phyloP scores from a whole-genome alignment of 2,113 vertebrate species.

The Leptodactylus fuscus region DNA sequence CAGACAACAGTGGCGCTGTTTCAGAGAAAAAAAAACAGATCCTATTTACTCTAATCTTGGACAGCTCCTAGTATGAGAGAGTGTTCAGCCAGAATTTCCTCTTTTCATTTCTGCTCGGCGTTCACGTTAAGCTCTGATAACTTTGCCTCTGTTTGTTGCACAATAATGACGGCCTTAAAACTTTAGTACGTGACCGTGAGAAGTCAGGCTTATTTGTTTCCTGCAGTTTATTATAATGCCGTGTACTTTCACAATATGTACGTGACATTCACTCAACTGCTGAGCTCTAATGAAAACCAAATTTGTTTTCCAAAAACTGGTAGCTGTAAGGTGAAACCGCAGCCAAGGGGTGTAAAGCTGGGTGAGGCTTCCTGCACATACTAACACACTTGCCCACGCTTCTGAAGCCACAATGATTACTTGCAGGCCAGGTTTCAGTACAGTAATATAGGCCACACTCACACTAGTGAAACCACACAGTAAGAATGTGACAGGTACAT shows the following conservation, averaged over 20 bases:
- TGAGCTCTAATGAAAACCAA: background rate
- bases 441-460: background rate
- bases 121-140: background rate
- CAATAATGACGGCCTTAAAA: background rate
- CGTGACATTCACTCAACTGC: background rate
- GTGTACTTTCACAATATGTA: background rate
- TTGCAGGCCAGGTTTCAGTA: background rate
- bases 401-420: background rate
- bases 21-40: too few species aligned
- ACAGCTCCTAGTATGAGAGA: too few species aligned
- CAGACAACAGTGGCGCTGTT: too few species aligned
- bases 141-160: background rate
- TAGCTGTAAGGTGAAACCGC: conserved; percentile 19
- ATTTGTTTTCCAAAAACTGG: background rate
- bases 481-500: background rate
- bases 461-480: background rate
- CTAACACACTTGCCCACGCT: background rate
- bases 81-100: too few species aligned
- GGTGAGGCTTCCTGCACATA: conserved; percentile 27
- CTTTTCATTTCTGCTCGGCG: background rate
- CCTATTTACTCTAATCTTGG: too few species aligned
- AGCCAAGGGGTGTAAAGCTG: background rate
- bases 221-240: background rate
- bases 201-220: background rate
- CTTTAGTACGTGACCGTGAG: background rate